Percentiles rank a stretch among this genome's conserved stretches.
Conservation (phyloP, 2,888 invertebrate genomes). For the Nephrotoma guestfalica region DNA sequence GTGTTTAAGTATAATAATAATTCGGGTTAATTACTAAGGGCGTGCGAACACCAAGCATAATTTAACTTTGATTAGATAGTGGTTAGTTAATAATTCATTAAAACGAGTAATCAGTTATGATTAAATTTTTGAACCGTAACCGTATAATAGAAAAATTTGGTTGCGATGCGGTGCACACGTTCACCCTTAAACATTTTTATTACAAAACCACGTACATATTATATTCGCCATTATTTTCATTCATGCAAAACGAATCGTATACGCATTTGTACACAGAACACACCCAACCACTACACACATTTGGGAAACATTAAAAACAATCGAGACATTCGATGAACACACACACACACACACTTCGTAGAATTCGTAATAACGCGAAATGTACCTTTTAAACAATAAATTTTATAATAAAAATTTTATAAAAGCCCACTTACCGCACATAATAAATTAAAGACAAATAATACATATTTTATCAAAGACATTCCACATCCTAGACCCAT, state of each 20-base stretch:
- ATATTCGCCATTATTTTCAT: not conserved
- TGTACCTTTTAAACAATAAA: not conserved
- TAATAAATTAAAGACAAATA: conserved; percentile 65
- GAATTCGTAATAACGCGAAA: not conserved
- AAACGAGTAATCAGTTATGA: too few species aligned
- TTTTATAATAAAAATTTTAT: not conserved
- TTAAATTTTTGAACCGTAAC: too few species aligned
- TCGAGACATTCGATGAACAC: not conserved
- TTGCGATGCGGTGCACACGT: too few species aligned
- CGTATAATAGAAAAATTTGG: too few species aligned
- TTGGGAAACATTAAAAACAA: not conserved
- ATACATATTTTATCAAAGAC: conserved; percentile 67
- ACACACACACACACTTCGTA: not conserved
- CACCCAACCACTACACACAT: not conserved
- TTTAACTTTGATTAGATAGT: too few species aligned
- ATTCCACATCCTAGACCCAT: conserved; percentile 50
- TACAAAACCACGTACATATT: too few species aligned
- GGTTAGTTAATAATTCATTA: too few species aligned
- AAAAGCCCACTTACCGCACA: conserved; percentile 52
- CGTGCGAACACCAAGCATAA: not conserved
- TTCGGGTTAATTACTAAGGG: not conserved
- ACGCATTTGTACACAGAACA: not conserved
- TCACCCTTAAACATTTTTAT: too few species aligned
- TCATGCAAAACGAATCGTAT: not conserved
- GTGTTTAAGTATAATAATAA: not conserved